Percentiles rank a stretch among this genome's conserved stretches.
Conservation (phyloP, 2,797 vertebrate genomes). For the Anguilla pacifica region DNA sequence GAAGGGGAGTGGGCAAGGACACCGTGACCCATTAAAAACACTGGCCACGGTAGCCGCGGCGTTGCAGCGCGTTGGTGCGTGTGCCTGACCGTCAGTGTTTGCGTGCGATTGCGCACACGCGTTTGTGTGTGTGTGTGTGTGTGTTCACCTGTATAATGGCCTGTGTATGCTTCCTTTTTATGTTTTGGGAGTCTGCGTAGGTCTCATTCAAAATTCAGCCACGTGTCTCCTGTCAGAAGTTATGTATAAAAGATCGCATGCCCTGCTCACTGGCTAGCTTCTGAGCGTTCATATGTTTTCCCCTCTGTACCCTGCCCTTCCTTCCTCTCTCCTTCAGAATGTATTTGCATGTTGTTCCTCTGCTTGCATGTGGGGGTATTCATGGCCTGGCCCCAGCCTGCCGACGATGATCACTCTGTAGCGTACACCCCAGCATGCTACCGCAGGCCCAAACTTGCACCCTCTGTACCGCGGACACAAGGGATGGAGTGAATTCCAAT, state of each 20-base stretch:
- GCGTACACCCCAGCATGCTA: neutral
- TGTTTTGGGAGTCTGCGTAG: neutral
- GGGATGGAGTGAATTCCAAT: neutral
- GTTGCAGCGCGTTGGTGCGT: slow-evolving; percentile 14
- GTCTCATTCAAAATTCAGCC: neutral
- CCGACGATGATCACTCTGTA: neutral
- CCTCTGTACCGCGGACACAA: too few relatives aligned
- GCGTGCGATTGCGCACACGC: neutral
- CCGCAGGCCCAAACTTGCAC: neutral
- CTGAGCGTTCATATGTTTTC: neutral
- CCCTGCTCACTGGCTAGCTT: too few relatives aligned
- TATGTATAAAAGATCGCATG: neutral
- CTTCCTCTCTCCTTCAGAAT: neutral
- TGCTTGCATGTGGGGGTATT: neutral
- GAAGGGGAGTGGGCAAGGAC: slow-evolving; percentile 58
- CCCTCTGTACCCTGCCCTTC: neutral
- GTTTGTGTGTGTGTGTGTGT: slow-evolving; percentile 39
- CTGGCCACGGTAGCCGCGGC: slow-evolving; percentile 14
- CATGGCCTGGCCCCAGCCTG: neutral
- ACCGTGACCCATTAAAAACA: slow-evolving; percentile 52
- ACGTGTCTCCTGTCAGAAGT: neutral
- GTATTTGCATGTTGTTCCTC: neutral
- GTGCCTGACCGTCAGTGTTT: slow-evolving; percentile 8
- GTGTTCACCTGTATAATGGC: neutral
- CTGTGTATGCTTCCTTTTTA: neutral